Base-by-base conservation (phyloP, 2,888 invertebrate genomes). In the Tiliacea aurago region DNA sequence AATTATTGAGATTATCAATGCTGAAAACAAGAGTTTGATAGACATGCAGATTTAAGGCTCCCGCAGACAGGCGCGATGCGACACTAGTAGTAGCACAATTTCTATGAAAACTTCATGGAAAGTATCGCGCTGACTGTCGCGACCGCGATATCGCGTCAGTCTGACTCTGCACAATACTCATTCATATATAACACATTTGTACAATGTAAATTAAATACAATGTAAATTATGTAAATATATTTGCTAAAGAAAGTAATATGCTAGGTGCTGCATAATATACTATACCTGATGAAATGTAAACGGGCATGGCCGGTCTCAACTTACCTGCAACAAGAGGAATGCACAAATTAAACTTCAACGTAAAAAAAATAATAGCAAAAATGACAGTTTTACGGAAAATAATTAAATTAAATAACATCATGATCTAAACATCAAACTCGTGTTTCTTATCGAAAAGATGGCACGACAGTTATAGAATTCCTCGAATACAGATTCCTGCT, bases 311-410 rank as follows among this genome's bases (percentile, higher is more conserved):
- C 47, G 73, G 68, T 72, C 49, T 82, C 76, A 72, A 87, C 87
- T 87, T 92, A 92, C 92, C 92, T 92, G 92, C 91, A 92, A 92
- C 90, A 92, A 89, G 78, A 74, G 82, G 86, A 90, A 81, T 83
- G 53, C 66, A 86, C 74, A 90, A 91, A 91, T 90, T 88, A 88
- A 85, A 85, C 82, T 86, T 85, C 87, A 86, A 62, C 81, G 67
- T 62, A 49, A 61, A 56, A 7, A 75, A 65, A n/a, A 65, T 20
- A 18, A 28, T n/a, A 43, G 41, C 10, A 47, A 28, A 74, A 28
- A 51, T 23, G 20, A 45, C 20, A 43, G 18, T 37, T 62, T 56
- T 18, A 45, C 13, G 18, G 47, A 45, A 74, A 28, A 51, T 23
- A 28, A 45, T 23, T 23, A 62, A 28, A 45, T 23, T 23, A 62